phyloP scores from a whole-genome alignment of 2,797 vertebrate species.

The Sphaeramia orbicularis region DNA sequence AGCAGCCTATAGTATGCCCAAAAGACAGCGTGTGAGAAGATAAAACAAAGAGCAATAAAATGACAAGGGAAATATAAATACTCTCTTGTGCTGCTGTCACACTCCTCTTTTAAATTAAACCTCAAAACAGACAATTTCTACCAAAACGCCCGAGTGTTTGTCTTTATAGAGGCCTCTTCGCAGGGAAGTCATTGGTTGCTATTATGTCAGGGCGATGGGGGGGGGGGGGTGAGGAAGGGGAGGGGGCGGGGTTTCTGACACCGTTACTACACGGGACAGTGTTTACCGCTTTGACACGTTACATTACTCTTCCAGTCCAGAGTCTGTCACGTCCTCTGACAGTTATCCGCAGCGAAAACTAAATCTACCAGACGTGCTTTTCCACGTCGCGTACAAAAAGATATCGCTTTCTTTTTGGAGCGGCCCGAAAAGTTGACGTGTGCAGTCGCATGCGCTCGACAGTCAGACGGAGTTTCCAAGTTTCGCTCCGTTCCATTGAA shows the following conservation, averaged over 20 bases:
- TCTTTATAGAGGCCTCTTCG: slow-evolving; percentile 54
- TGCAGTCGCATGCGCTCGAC: slow-evolving; percentile 47
- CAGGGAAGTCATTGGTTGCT: slow-evolving; percentile 82
- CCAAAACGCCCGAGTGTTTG: slow-evolving; percentile 16
- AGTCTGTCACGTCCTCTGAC: slow-evolving; percentile 66
- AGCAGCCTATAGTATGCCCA: slow-evolving; percentile 8
- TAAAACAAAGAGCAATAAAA: slow-evolving; percentile 3
- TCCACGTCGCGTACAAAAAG: slow-evolving; percentile 22
- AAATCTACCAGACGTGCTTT: slow-evolving; percentile 53
- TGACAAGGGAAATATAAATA: not conserved
- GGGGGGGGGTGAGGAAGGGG: too few species aligned
- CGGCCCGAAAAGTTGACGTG: slow-evolving; percentile 33
- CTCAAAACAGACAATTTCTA: not conserved
- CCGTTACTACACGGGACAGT: slow-evolving; percentile 56
- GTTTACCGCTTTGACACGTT: slow-evolving; percentile 80
- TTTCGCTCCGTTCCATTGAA: not conserved
- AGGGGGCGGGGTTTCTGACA: slow-evolving; percentile 77
- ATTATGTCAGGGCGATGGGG: slow-evolving; percentile 80
- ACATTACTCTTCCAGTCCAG: slow-evolving; percentile 71
- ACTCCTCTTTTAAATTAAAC: slow-evolving; percentile 7
- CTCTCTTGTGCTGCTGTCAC: slow-evolving; percentile 11
- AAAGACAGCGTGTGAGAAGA: not conserved
- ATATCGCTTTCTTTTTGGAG: slow-evolving; percentile 26
- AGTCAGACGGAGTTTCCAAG: not conserved
- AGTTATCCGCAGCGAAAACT: slow-evolving; percentile 44